phyloP scores from a whole-genome alignment of 2,113 vertebrate genomes.

The Sprattus sprattus region DNA sequence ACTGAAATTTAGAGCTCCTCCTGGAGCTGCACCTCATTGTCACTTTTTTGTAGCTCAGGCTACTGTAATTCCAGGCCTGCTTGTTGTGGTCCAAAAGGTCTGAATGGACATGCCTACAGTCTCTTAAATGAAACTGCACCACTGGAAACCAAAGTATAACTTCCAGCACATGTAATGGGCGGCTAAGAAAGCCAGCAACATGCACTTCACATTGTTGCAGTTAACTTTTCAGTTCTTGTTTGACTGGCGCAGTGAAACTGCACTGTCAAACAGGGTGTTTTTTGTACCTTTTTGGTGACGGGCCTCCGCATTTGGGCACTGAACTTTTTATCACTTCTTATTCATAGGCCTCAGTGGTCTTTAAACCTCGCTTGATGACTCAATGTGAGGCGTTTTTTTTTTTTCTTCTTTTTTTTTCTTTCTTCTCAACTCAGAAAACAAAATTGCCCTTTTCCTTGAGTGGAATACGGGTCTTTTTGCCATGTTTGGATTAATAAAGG shows the following conservation, averaged over 20 bases:
- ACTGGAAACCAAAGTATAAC: not conserved
- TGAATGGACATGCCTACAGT: not conserved
- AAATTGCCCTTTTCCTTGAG: slow-evolving; percentile 43
- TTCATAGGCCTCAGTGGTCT: slow-evolving; percentile 7
- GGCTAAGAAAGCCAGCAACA: not conserved
- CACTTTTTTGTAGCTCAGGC: not conserved
- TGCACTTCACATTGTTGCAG: not conserved
- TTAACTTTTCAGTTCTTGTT: not conserved
- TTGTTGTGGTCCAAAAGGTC: not conserved
- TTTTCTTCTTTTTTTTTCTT: not conserved
- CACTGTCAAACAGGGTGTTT: not conserved
- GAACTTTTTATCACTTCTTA: slow-evolving; percentile 8
- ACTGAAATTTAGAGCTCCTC: too few relatives aligned
- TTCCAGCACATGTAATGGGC: not conserved
- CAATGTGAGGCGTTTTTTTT: slow-evolving; percentile 32
- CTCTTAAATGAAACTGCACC: not conserved
- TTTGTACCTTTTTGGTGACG: slow-evolving; percentile 3
- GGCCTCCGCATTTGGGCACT: slow-evolving; percentile 5
- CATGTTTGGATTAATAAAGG: slow-evolving; percentile 64
- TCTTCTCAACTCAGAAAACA: slow-evolving; percentile 37
- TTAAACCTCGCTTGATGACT: slow-evolving; percentile 21
- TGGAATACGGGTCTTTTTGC: slow-evolving; percentile 40
- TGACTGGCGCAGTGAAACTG: not conserved
- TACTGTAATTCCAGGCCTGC: not conserved
- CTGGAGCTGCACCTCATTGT: too few relatives aligned